phyloP scores from a whole-genome alignment of 1,140 invertebrate species.

The Vanessa tameamea region DNA sequence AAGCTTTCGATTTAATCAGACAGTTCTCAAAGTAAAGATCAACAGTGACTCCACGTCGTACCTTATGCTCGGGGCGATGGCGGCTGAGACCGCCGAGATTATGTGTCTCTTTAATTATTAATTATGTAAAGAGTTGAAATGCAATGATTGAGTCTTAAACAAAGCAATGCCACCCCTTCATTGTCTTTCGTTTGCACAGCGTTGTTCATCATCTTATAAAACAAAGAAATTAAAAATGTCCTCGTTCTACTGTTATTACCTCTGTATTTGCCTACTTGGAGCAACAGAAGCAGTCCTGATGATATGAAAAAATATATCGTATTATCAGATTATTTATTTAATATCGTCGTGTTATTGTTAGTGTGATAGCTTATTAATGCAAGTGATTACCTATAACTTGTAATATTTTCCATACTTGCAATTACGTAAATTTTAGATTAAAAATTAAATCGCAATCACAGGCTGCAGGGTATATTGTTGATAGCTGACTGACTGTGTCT shows the following conservation, averaged over 20 bases:
- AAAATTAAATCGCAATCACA: no score
- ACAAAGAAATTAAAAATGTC: slow-evolving; percentile 21
- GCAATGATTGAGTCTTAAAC: slow-evolving; percentile 36
- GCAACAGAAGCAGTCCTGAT: no score
- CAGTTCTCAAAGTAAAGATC: slow-evolving; percentile 60
- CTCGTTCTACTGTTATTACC: neutral
- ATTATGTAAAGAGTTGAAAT: slow-evolving; percentile 73
- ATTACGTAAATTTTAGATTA: no score
- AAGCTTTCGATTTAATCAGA: slow-evolving; percentile 65
- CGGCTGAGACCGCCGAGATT: slow-evolving; percentile 54
- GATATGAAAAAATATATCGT: no score
- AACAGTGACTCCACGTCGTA: slow-evolving; percentile 52
- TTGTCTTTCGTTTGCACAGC: slow-evolving; percentile 59
- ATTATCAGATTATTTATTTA: no score
- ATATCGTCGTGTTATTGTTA: no score
- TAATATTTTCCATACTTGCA: no score
- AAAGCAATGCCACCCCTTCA: slow-evolving; percentile 48
- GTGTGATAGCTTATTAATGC: no score
- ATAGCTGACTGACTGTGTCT: no score
- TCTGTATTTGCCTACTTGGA: neutral
- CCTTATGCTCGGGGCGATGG: slow-evolving; percentile 27
- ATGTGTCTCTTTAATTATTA: slow-evolving; percentile 71
- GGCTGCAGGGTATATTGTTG: no score
- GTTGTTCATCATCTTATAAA: slow-evolving; percentile 31
- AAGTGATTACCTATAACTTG: no score